Evolutionary conservation across 2,797 vertebrate genomes (phyloP).

Genomic region (Falco peregrinus): DNA sequence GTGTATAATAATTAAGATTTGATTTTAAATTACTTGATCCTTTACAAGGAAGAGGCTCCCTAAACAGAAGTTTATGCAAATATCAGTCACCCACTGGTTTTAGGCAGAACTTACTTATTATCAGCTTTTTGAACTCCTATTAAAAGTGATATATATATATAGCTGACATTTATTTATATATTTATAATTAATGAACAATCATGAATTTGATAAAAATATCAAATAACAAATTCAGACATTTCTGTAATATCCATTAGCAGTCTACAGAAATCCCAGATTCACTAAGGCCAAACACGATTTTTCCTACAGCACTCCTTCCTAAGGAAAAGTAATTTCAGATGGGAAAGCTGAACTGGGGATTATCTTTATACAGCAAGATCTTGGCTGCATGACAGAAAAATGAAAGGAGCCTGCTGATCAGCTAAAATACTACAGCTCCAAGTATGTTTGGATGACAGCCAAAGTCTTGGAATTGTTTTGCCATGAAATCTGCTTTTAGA

Average conservation of each 20-base stretch:
- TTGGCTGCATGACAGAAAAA: slow-evolving; percentile 59
- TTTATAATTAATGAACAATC: no score
- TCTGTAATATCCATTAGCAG: background rate
- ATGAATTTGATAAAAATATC: no score
- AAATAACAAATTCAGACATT: background rate
- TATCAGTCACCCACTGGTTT: background rate
- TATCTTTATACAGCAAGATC: slow-evolving; percentile 24
- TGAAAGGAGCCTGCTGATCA: slow-evolving; percentile 42
- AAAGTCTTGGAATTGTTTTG: slow-evolving; percentile 69
- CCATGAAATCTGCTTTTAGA: slow-evolving; percentile 69
- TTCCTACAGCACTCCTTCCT: background rate
- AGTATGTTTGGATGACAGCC: slow-evolving; percentile 55
- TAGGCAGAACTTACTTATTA: background rate
- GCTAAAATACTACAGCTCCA: slow-evolving; percentile 42
- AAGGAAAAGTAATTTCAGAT: slow-evolving; percentile 16
- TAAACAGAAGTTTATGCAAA: background rate
- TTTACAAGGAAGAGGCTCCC: background rate
- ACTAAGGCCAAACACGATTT: background rate
- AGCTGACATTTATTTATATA: background rate
- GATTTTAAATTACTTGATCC: background rate
- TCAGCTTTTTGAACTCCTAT: background rate
- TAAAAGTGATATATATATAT: background rate
- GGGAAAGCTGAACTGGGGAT: slow-evolving; percentile 20
- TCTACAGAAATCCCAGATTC: background rate
- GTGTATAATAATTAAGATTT: background rate